Base-by-base conservation (phyloP, 2,888 invertebrate genomes). In the Drosophila buzzatii region DNA sequence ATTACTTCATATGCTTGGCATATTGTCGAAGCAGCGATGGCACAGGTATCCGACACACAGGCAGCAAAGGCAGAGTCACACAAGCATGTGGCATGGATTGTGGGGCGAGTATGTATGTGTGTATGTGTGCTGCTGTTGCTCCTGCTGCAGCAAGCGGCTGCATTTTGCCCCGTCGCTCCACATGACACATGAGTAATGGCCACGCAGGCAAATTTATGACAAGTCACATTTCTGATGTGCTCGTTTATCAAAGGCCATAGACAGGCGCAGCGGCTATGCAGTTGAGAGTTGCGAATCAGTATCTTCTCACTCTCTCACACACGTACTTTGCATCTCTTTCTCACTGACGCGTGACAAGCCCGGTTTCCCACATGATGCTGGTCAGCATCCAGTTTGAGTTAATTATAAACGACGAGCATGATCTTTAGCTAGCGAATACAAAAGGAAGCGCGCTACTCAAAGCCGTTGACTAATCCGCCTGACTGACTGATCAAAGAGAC, bases 131-230 rank as follows among this genome's bases (percentile, higher is more conserved):
- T 37, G 62, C 35, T 60, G 65, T 65, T 55, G 44, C 66, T 27
- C 52, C 65, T 27, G 33, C 61, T 49, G 60, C 61, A 31, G 60
- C 52, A 52, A 41, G 59, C 63, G 61, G 75, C 86, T 88, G 83
- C 89, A 85, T 67, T 51, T 67, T 57, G 68, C 73, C 67, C 73
- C 70, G 82, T 78, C 70, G 79, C 79, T 74, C 82, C 81, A 77
- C 90, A 84, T 85, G 85, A 88, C 85, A 85, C 89, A 90, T 90
- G 91, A 90, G 89, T 88, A 88, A 91, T 91, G 92, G 91, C 85
- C 90, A 90, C 85, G 85, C 88, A 89, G 85, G 92, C 92, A 91
- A 91, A 92, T 92, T 91, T 91, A 91, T 91, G 91, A 92, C 92
- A 91, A 92, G 91, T 91, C 91, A 91, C 90, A 92, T 90, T 89